A percentile compares a stretch with the other conserved stretches of the same genome.
phyloP scores from a whole-genome alignment of 1,140 invertebrate genomes.

The Telenomus remus region DNA sequence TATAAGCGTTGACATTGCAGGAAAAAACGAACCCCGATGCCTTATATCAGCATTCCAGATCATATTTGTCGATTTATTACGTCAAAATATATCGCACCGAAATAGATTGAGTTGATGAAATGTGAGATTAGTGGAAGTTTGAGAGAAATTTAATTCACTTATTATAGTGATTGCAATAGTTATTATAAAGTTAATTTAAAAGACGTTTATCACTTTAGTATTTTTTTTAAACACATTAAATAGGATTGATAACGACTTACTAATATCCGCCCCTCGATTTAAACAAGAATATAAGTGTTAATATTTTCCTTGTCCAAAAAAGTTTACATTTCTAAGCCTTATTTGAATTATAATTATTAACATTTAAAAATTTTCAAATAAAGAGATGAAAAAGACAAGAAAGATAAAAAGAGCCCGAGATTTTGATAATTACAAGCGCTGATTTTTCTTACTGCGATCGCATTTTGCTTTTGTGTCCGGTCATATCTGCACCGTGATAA shows the following conservation, averaged over 20 bases:
- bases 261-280: no score
- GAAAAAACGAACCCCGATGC: conserved; percentile 19
- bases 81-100: conserved; percentile 10
- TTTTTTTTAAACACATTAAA: conserved; percentile 10
- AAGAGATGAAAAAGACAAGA: conserved; percentile 31
- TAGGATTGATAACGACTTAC: conserved; percentile 20
- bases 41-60: conserved; percentile 35
- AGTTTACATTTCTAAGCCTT: no score
- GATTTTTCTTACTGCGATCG: conserved; percentile 28
- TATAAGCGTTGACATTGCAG: conserved; percentile 24
- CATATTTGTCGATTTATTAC: conserved; percentile 16
- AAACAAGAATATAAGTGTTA: no score
- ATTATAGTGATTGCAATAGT: no score
- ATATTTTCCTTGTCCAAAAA: no score
- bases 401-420: conserved; percentile 7
- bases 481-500: conserved; percentile 39
- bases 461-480: conserved; percentile 31
- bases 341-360: no score
- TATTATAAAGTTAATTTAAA: background rate
- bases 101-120: conserved; percentile 38
- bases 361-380: no score
- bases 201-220: conserved; percentile 5
- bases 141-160: no score
- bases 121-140: conserved; percentile 17
- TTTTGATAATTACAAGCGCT: conserved; percentile 49